Percentiles rank a stretch among this genome's conserved stretches.
Evolutionary conservation across 92 coral and sea anemone species (phyloP).

Genomic region (Paragorgia papillata): DNA sequence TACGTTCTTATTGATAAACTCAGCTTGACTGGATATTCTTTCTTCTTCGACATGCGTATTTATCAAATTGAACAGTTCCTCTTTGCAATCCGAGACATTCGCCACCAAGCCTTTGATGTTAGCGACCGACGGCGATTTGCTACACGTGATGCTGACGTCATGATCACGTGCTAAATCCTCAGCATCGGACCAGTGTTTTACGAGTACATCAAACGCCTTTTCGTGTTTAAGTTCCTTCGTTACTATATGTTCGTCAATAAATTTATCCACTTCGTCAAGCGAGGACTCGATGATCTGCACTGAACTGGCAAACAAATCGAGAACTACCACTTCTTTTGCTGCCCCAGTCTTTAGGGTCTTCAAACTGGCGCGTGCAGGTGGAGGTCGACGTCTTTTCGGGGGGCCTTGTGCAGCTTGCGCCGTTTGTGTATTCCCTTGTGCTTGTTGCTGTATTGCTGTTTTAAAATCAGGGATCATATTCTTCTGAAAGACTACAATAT

Average conservation of each 20-base stretch:
- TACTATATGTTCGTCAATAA: neutral
- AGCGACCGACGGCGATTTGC: neutral
- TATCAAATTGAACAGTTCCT: neutral
- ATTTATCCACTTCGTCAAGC: neutral
- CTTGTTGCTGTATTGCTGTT: neutral
- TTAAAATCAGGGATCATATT: constrained; percentile 27
- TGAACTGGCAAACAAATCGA: neutral
- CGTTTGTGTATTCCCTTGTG: neutral
- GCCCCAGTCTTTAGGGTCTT: neutral
- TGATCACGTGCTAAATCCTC: constrained; percentile 4
- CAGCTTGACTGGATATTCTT: neutral
- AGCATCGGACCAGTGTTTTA: neutral
- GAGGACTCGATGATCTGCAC: neutral
- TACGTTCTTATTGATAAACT: neutral
- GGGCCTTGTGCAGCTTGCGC: neutral
- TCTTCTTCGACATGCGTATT: neutral
- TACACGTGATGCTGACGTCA: constrained; percentile 11
- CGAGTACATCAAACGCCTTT: constrained; percentile 18
- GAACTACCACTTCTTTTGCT: neutral
- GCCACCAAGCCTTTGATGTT: neutral
- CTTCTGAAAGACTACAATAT: constrained; percentile 24
- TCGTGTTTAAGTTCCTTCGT: constrained; percentile 4
- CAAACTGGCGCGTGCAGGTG: neutral
- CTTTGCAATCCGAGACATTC: constrained; percentile 18
- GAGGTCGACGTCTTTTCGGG: neutral